A percentile compares a stretch with the other conserved stretches of the same genome.
Conservation (phyloP, 2,113 vertebrate genomes). For the Sceloporus undulatus region DNA sequence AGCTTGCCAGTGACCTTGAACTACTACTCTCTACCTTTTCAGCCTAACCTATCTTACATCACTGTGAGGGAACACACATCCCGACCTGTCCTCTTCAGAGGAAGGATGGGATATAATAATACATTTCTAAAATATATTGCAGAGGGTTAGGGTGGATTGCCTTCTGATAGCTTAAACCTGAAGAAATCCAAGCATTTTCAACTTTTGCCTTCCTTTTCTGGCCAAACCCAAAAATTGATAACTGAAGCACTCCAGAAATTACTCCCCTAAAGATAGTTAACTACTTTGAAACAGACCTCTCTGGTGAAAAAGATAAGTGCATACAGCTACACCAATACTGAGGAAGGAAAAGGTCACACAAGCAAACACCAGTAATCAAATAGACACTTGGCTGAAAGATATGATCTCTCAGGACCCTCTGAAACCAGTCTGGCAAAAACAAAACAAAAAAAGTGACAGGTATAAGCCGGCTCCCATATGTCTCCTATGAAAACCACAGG, state of each 20-base stretch:
- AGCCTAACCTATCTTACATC: too few relatives aligned
- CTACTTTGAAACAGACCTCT: conserved; percentile 10
- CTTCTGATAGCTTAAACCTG: background rate
- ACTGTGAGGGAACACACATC: too few relatives aligned
- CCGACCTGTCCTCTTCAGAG: background rate
- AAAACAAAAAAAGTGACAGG: conserved; percentile 22
- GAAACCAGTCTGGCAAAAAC: conserved; percentile 34
- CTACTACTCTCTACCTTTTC: too few relatives aligned
- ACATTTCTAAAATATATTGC: background rate
- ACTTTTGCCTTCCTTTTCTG: background rate
- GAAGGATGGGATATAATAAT: background rate
- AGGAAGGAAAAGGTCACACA: conserved; percentile 54
- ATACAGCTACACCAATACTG: conserved; percentile 19
- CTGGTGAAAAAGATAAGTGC: conserved; percentile 38
- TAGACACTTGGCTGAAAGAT: conserved; percentile 11
- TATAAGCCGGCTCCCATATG: conserved; percentile 15
- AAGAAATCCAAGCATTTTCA: background rate
- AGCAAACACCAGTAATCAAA: conserved; percentile 37
- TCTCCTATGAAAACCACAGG: conserved; percentile 45
- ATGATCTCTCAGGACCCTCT: conserved; percentile 45
- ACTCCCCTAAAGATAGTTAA: background rate
- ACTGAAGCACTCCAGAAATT: background rate
- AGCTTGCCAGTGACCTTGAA: too few relatives aligned
- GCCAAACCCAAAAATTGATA: background rate
- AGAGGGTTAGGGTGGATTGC: background rate